phyloP scores from a whole-genome alignment of 2,113 vertebrate genomes.

The Phylloscopus whistleri region DNA sequence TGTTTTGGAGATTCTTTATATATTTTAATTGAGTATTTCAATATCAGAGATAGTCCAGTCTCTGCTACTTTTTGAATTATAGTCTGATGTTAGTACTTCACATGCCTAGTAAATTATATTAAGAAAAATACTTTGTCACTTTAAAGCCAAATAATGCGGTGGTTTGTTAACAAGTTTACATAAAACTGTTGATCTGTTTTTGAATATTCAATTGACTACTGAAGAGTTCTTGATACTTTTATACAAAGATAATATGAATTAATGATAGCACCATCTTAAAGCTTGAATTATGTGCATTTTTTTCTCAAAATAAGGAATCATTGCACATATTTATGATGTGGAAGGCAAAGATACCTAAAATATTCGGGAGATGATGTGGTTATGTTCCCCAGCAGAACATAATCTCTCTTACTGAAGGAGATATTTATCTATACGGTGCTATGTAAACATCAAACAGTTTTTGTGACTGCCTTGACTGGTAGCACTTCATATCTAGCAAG shows the following conservation, averaged over 20 bases:
- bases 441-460: background rate
- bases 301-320: background rate
- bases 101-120: slow-evolving; percentile 21
- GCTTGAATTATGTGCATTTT: slow-evolving; percentile 1
- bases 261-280: background rate
- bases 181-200: slow-evolving; percentile 31
- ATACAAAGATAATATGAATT: background rate
- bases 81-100: background rate
- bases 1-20: slow-evolving; percentile 3
- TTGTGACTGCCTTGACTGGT: slow-evolving; percentile 1
- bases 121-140: slow-evolving; percentile 32
- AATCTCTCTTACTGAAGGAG: background rate
- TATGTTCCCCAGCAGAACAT: background rate
- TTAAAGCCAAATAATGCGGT: slow-evolving; percentile 32
- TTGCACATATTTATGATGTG: background rate
- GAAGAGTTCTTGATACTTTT: slow-evolving; percentile 34
- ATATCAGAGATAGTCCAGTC: background rate
- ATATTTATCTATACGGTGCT: background rate
- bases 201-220: slow-evolving; percentile 49
- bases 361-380: background rate
- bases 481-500: background rate
- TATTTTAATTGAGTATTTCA: slow-evolving; percentile 28
- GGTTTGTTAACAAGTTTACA: slow-evolving; percentile 25
- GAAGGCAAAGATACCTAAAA: background rate
- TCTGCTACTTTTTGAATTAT: background rate